Evolutionary conservation across 2,113 vertebrate species (phyloP).

Genomic region (Tachysurus fulvidraco): DNA sequence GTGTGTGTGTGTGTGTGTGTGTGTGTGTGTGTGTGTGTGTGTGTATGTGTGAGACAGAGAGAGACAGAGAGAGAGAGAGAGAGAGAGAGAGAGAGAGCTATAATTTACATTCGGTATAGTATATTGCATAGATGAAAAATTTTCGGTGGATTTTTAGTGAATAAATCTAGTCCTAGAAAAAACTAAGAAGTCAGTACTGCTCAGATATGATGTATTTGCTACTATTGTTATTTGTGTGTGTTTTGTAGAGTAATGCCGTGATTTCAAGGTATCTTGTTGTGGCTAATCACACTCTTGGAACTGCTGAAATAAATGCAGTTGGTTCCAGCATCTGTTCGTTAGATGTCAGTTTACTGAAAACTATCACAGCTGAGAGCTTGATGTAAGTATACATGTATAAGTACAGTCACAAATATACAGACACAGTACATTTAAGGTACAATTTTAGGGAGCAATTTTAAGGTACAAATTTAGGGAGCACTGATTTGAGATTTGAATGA

Average conservation of each 20-base stretch:
- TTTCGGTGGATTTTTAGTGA: background rate
- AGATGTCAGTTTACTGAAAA: constrained; percentile 4
- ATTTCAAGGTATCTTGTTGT: constrained; percentile 53
- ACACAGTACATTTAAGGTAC: background rate
- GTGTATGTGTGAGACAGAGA: background rate
- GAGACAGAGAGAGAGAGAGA: no score
- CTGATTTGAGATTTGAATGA: no score
- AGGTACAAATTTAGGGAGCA: no score
- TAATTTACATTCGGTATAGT: background rate
- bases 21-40: background rate
- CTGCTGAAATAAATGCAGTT: constrained; percentile 49
- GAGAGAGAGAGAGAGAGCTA: background rate
- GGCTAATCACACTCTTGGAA: constrained; percentile 56
- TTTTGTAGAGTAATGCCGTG: constrained; percentile 62
- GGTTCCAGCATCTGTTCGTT: constrained; percentile 65
- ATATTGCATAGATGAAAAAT: background rate
- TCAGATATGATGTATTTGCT: background rate
- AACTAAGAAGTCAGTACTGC: background rate
- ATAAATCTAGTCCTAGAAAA: background rate
- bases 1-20: background rate
- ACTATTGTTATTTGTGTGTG: background rate
- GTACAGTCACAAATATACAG: background rate
- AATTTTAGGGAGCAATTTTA: no score
- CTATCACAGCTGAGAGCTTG: constrained; percentile 51
- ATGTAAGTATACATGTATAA: constrained; percentile 64